Base-by-base conservation (phyloP, 2,797 vertebrate genomes). In the Macroramphosus scolopax region DNA sequence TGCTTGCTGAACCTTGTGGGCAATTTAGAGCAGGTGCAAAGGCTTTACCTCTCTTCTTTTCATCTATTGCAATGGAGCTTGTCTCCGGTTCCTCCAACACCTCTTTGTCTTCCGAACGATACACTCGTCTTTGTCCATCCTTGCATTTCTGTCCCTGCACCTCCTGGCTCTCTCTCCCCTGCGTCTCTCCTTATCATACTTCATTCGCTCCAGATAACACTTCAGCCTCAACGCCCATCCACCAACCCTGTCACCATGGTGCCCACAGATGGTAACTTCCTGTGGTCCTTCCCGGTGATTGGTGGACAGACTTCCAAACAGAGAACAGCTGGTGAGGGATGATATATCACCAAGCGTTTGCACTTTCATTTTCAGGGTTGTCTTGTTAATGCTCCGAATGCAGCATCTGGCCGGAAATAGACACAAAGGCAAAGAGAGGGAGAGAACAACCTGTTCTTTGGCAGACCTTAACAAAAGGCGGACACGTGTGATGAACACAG, bases 321-420 rank as follows among this genome's bases (percentile, higher is more conserved):
- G 72, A 70, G 78, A 87, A 77, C 87, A 88, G 85, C 84, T 89
- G 85, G 76, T 57, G 74, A 74, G 80, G 80, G 81, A 82, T 85
- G 83, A 89, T 87, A 68, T 77, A 86, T 87, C 84, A 78, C 76
- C 4, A 2, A 72, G 72, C 75, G 51, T 82, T 86, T 87, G 84
- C 83, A 77, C 82, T 86, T 81, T 82, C 75, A 82, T 87, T 87
- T 82, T 78, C 80, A 77, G 80, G 78, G 80, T 77, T 82, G 82
- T 82, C 79, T 85, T 82, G 79, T 86, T 80, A 82, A 85, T 80
- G 72, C 81, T 77, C 72, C 66, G 66, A 53, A 76, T 80, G 72
- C 80, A 83, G 84, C 86, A 88, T 87, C 86, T 87, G 88, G 81
- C 80, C 84, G 78, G 76, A 84, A 83, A 74, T 75, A 48, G 72